Percentiles rank a stretch among this genome's conserved stretches.
Conservation (phyloP, 2,888 invertebrate species). For the Gastracanthus pulcherrimus region DNA sequence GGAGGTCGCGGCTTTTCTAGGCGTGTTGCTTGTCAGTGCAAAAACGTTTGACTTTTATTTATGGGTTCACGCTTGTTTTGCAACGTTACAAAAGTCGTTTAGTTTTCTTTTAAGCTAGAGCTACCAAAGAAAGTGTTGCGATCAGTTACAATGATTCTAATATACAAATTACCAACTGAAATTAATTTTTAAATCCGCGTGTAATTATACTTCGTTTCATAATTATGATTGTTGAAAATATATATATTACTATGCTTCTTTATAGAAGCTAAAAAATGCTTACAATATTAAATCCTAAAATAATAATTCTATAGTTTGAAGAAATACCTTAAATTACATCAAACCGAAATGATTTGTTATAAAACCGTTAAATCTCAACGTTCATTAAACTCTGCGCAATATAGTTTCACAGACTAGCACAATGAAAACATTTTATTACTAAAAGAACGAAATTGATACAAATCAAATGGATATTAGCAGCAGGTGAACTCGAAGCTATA, state of each 20-base stretch:
- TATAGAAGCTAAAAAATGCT: too few relatives aligned
- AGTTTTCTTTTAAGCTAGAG: background rate
- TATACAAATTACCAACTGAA: too few relatives aligned
- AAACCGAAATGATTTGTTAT: too few relatives aligned
- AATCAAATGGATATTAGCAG: slow-evolving; percentile 8
- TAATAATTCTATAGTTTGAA: too few relatives aligned
- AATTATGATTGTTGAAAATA: too few relatives aligned
- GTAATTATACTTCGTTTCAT: too few relatives aligned
- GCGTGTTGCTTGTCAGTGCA: background rate
- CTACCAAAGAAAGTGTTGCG: background rate
- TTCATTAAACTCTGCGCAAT: background rate
- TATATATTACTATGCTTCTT: too few relatives aligned
- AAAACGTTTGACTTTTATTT: slow-evolving; percentile 20
- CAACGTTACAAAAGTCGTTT: slow-evolving; percentile 1
- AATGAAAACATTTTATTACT: background rate
- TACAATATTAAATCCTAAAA: too few relatives aligned
- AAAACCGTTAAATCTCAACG: too few relatives aligned
- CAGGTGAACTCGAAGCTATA: background rate
- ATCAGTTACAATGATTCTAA: background rate
- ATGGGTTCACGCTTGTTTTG: slow-evolving; percentile 22
- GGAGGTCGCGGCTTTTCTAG: slow-evolving; percentile 30
- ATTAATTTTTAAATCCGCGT: too few relatives aligned
- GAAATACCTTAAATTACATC: too few relatives aligned
- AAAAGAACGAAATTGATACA: slow-evolving; percentile 5
- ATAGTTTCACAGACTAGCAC: background rate